These are phyloP conservation scores for Acanthoscelides obtectus DNA, from an alignment of 2,888 invertebrate genomes.

Conservation along the genomic window DNA sequence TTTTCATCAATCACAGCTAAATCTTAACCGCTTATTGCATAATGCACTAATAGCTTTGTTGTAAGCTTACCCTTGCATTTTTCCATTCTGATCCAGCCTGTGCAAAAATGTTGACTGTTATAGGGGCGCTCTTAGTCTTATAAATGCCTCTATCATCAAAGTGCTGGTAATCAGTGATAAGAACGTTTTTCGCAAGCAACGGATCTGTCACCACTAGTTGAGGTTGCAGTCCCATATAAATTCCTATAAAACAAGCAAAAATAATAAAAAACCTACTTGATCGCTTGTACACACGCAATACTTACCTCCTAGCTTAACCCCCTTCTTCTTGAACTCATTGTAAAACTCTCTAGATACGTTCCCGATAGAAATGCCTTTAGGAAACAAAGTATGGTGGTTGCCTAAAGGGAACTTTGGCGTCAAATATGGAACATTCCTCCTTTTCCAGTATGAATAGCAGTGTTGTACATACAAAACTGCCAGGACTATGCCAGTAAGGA, in stretches of 20 bases:
- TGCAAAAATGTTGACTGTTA: constrained; percentile 29
- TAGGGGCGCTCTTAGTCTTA: constrained; percentile 27
- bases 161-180: constrained; percentile 34
- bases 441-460: constrained; percentile 10
- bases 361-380: constrained; percentile 10
- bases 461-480: constrained; percentile 3
- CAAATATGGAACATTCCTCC: constrained; percentile 8
- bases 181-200: constrained; percentile 29
- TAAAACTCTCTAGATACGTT: constrained; percentile 5
- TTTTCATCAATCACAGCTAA: too few relatives aligned
- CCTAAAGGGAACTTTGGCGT: constrained; percentile 11
- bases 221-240: constrained; percentile 24
- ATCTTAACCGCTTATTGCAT: too few relatives aligned
- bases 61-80: constrained; percentile 34
- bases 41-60: too few relatives aligned
- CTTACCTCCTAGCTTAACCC: constrained; percentile 9
- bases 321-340: constrained; percentile 9
- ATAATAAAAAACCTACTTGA: too few relatives aligned
- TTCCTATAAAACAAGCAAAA: constrained; percentile 12
- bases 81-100: constrained; percentile 34
- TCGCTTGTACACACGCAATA: too few relatives aligned
- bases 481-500: neutral
- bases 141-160: constrained; percentile 33
- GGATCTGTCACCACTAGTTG: constrained; percentile 31
- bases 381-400: constrained; percentile 4